phyloP scores from a whole-genome alignment of 2,797 vertebrate species.

The Atherinosoma microstoma region DNA sequence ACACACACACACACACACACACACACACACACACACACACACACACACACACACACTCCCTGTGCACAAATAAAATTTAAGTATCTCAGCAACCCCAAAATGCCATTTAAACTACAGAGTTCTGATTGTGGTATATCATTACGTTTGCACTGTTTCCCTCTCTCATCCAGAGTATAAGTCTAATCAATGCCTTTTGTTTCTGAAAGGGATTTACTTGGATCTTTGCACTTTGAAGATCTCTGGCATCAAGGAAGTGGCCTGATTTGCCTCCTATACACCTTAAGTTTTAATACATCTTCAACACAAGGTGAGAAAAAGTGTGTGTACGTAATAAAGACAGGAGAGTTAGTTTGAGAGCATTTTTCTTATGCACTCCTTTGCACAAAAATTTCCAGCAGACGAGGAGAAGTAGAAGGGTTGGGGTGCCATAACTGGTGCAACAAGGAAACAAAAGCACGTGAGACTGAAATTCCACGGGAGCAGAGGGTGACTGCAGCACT shows the following conservation, averaged over 20 bases:
- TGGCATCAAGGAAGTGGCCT: slow-evolving; percentile 37
- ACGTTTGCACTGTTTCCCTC: neutral
- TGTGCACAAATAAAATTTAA: neutral
- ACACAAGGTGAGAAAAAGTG: neutral
- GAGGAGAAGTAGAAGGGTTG: slow-evolving; percentile 40
- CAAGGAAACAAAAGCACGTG: slow-evolving; percentile 49
- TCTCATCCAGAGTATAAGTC: neutral
- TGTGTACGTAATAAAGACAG: neutral
- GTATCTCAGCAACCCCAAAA: neutral
- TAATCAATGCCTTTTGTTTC: slow-evolving; percentile 3
- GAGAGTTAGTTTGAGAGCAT: neutral
- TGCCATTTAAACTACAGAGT: neutral
- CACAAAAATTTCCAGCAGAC: slow-evolving; percentile 33
- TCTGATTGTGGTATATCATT: too few species aligned
- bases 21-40: too few species aligned
- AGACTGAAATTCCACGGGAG: slow-evolving; percentile 68
- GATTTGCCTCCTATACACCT: slow-evolving; percentile 1
- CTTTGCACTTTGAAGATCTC: slow-evolving; percentile 33
- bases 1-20: too few species aligned
- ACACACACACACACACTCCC: too few species aligned
- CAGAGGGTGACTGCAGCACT: slow-evolving; percentile 49
- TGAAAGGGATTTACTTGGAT: slow-evolving; percentile 35
- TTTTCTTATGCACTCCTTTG: slow-evolving; percentile 21
- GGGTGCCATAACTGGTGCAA: slow-evolving; percentile 15
- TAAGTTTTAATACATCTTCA: neutral